Evolutionary conservation across 2,113 vertebrate genomes (phyloP), one percentile per base, ranked within the genome.

Genomic region (Lepisosteus oculatus): DNA sequence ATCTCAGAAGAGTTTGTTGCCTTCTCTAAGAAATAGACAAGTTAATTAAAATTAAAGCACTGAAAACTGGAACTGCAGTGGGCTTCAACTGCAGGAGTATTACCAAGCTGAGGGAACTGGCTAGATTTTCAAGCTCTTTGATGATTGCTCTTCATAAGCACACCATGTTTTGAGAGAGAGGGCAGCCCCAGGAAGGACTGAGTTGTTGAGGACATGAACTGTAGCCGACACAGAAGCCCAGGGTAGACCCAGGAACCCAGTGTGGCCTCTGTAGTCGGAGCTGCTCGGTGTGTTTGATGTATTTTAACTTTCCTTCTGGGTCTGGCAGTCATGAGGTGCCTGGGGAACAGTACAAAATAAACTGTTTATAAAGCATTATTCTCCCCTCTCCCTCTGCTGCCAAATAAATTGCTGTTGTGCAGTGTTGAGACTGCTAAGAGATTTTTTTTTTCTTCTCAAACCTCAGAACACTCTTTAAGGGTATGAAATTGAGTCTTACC

Each of bases 341-440:
- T 56, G 47, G 70, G 62, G 62, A 72, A 44, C 54, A 47, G 47
- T 51, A 68, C 47, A 68, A 55, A 55, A 68, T 68, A 68, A 68
- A 68, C 67, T 55, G 67, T 68, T 55, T 65, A 63, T 66, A 54
- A 54, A 66, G n/a, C 62, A 12, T 55, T 55, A 13, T 63, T 62
- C 42, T 8, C 61, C 55, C 70, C 62, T 15, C 61, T 72, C 63
- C n/a, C 9, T 51, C 47, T 12, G 13, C 54, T 55, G 70, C 54
- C 42, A 43, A 55, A 42, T 15, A 2, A 7, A 29, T 54, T 66
- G 54, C 13, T 42, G 12, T 7, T 47, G 9, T 5, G 6, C 43
- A 14, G 42, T 45, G 43, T 45, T 42, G 64, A 13, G 9, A 44
- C 14, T 8, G 11, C 17, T 43, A 43, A 43, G 64, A n/a, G n/a